Evolutionary conservation across 2,797 vertebrate genomes (phyloP), one percentile per base, ranked within the genome.

Genomic region (Chiloscyllium punctatum): DNA sequence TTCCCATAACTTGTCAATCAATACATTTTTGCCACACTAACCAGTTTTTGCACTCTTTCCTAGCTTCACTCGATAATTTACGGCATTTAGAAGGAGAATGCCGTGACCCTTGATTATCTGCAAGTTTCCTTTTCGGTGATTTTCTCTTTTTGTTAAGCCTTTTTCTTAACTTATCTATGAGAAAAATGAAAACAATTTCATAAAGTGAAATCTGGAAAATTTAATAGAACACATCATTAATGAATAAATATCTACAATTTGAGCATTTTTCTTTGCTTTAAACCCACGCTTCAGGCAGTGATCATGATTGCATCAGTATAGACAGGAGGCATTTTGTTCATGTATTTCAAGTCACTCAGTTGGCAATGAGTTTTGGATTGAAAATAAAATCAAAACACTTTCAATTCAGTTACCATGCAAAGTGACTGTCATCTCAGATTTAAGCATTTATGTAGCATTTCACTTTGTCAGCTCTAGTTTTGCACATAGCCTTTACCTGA

Each of bases 41-140:
- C 94, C 94, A 21, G 48, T 95, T 95, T 95, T 57, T 95, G 72
- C 27, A 15, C 53, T 95, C 71, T 95, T 95, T 95, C 94, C 4
- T 42, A 74, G 94, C n/a, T 95, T n/a, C 94, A 74, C 27, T 72
- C 33, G 69, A 74, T 95, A 74, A 74, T 21, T 71, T 74, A 74
- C 48, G 48, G 30, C 71, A 77, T 72, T 95, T 95, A 77, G 94
- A 71, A 94, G 92, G 72, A 53, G 94, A 77, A 74, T 77, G 94
- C 42, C 53, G 69, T 21, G 27, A n/a, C 6, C 77, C 94, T 30
- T 74, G 71, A 57, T 77, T 33, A 37, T 77, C 94, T 77, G 27
- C 6, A 95, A 51, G n/a, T 77, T 94, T 94, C 13, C 94, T 42
- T 48, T 94, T 94, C 16, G 42, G 71, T 4, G 94, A 57, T 33